These are phyloP conservation scores for Somateria mollissima DNA, from an alignment of 2,797 vertebrate species.

Conservation along the genomic window DNA sequence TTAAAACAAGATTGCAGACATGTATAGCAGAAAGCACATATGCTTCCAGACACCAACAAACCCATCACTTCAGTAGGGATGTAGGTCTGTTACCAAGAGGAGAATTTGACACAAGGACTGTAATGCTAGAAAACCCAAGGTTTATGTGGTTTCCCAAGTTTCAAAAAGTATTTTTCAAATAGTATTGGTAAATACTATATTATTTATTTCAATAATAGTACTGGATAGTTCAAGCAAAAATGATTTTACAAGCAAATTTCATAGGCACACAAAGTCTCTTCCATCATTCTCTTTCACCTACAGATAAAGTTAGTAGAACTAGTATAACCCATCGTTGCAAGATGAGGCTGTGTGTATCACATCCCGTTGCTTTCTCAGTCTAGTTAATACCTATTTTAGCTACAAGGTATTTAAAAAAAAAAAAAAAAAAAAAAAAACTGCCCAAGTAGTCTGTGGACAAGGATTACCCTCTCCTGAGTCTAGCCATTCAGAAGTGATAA, in stretches of 20 bases:
- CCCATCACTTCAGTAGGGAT: rapidly evolving
- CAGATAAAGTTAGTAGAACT: not conserved
- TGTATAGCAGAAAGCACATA: not conserved
- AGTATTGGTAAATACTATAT: not conserved
- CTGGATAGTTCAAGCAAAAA: not conserved
- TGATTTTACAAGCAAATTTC: not conserved
- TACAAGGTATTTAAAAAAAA: not conserved
- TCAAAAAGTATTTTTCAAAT: not conserved
- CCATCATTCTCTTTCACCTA: not conserved
- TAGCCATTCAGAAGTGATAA: not conserved
- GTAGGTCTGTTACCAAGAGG: not conserved
- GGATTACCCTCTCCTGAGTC: not conserved
- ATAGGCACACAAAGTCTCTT: not conserved
- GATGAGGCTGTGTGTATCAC: not conserved
- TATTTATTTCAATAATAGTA: not conserved
- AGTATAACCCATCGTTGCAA: not conserved
- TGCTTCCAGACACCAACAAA: not conserved
- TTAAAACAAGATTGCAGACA: not conserved
- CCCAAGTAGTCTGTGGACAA: not conserved
- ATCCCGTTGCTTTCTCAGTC: not conserved
- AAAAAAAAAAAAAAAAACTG: not conserved
- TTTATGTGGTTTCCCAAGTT: not conserved
- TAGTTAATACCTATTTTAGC: not conserved
- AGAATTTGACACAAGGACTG: not conserved
- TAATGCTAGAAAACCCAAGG: not conserved